These are phyloP conservation scores for Camelus dromedarius DNA, from an alignment of 2,113 vertebrate species.

Conservation along the genomic window DNA sequence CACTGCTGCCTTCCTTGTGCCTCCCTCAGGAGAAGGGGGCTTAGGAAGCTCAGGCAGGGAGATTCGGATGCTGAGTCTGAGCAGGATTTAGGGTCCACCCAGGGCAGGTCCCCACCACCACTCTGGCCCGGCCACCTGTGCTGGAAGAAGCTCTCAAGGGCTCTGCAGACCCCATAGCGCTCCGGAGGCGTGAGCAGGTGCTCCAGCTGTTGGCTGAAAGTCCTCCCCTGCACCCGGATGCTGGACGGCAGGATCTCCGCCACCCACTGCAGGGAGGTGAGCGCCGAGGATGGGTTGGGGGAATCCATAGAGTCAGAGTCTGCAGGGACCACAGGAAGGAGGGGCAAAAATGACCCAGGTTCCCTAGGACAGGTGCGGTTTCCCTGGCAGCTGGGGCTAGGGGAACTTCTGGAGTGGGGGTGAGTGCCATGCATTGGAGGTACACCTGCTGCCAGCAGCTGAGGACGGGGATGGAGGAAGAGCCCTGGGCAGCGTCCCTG, in stretches of 20 bases:
- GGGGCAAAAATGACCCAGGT: background rate
- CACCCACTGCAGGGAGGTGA: slow-evolving; percentile 98
- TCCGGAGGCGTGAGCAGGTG: slow-evolving; percentile 96
- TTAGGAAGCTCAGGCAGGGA: background rate
- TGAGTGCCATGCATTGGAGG: background rate
- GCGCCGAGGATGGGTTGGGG: slow-evolving; percentile 91
- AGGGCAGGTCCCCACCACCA: background rate
- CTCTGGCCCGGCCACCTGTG: slow-evolving; percentile 92
- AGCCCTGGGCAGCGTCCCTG: background rate
- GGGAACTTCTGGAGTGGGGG: background rate
- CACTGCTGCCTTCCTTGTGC: background rate
- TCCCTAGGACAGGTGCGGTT: background rate
- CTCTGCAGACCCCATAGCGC: slow-evolving; percentile 95
- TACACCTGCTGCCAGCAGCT: accelerated
- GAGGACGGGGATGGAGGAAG: background rate
- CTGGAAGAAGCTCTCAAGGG: slow-evolving; percentile 98
- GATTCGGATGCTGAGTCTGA: background rate
- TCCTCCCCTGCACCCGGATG: slow-evolving; percentile 97
- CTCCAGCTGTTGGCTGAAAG: slow-evolving; percentile 98
- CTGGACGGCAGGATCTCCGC: slow-evolving; percentile 98
- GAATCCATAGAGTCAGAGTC: slow-evolving; percentile 92
- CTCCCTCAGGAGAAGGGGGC: background rate
- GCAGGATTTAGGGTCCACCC: background rate
- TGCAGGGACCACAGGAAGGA: slow-evolving; percentile 70
- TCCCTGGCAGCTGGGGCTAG: background rate